These are phyloP conservation scores for Telmatochromis sp. DNA, from an alignment of 2,113 vertebrate species.

Conservation along the genomic window DNA sequence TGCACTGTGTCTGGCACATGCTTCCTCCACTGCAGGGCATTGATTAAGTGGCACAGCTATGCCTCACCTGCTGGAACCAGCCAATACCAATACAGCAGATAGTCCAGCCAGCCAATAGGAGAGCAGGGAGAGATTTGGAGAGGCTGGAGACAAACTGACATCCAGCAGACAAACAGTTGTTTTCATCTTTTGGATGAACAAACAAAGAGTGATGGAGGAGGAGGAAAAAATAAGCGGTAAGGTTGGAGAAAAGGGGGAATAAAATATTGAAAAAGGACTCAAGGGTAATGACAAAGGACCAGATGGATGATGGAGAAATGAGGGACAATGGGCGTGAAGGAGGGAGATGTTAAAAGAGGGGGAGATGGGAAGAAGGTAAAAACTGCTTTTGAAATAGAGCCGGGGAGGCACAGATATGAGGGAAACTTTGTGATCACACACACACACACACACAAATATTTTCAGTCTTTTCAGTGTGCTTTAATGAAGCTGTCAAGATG, in stretches of 20 bases:
- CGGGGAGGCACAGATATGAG: not conserved
- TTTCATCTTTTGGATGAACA: not conserved
- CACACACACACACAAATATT: constrained; percentile 25
- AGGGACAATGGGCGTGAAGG: not conserved
- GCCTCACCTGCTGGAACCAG: constrained; percentile 58
- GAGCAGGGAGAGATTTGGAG: constrained; percentile 22
- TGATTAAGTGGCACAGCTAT: constrained; percentile 54
- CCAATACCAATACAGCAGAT: constrained; percentile 39
- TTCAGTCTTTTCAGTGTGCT: constrained; percentile 35
- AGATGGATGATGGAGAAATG: constrained; percentile 24
- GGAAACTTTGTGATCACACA: not conserved
- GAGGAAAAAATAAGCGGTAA: not conserved
- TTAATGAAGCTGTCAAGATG: constrained; percentile 67
- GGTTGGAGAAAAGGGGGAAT: not conserved
- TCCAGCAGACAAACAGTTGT: constrained; percentile 25
- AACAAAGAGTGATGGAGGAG: not conserved
- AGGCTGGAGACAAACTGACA: constrained; percentile 58
- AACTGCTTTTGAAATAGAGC: constrained; percentile 2
- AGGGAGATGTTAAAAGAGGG: not conserved
- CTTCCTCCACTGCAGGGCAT: constrained; percentile 43
- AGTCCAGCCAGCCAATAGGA: constrained; percentile 33
- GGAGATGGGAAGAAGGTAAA: not conserved
- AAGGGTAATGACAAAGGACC: constrained; percentile 23
- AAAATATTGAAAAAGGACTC: not conserved
- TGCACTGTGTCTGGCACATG: constrained; percentile 49